Evolutionary conservation across 2,888 invertebrate genomes (phyloP), one percentile per base, ranked within the genome.

Genomic region (Pomacea canaliculata): DNA sequence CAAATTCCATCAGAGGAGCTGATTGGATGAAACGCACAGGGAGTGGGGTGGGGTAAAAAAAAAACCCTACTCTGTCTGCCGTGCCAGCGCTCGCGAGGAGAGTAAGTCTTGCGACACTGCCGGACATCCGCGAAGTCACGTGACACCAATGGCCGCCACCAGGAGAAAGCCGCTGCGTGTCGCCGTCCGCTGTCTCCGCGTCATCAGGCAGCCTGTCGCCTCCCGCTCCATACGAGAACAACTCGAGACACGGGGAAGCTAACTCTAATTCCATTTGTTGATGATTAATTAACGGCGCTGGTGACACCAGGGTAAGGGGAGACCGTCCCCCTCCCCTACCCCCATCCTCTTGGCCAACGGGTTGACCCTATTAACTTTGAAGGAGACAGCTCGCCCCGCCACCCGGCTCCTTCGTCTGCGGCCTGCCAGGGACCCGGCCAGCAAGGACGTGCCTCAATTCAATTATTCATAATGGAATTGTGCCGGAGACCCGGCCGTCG

Each of bases 381-480:
- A 23, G 63, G 27, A 63, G 63, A 63, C 63, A 23, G 63, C 51
- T 56, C 51, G 51, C 51, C 10, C 51, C 16, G 51, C 51, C 51
- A 56, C 51, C 51, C 51, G 16, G 51, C 51, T 56, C 51, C 51
- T 56, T 56, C 51, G 51, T 56, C 51, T 13, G 51, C 51, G 51
- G 16, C 51, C 51, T 13, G 51, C 51, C 51, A 10, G 51, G 51
- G 51, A 56, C 12, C 12, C 12, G 16, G 51, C 51, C 16, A 16
- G 51, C 19, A 23, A 48, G 63, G 60, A 62, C 71, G 60, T 70
- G 60, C n/a, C 9, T 19, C 68, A 67, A 73, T 73, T 73, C 73
- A 73, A 73, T 73, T 73, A 73, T 73, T 68, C 73, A 73, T 73
- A 73, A 73, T 68, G 73, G 60, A 27, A 18, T 27, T 67, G 73